Evolutionary conservation across 2,113 vertebrate genomes (phyloP), one percentile per base, ranked within the genome.

Genomic region (Colinus virginianus): DNA sequence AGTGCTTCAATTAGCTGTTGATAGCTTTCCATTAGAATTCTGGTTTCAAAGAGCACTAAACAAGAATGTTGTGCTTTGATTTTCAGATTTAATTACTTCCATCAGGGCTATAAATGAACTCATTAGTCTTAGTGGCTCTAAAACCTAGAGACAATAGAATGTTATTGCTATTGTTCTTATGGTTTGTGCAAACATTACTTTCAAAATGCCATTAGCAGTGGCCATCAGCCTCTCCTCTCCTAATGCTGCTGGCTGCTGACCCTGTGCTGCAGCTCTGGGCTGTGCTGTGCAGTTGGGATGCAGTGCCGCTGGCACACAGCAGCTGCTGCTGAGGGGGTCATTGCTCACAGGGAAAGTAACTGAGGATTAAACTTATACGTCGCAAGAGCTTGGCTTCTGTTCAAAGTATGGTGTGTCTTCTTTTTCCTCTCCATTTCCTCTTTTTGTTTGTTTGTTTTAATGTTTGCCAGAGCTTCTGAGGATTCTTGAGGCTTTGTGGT

Each of bases 21-120:
- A 97, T 97, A 91, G 96, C 91, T 91, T 97, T 95, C 95, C 97
- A 97, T 97, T 97, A 97, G 94, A 97, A 97, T 97, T 97, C 95
- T 93, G 95, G 96, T 97, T 97, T 97, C 95, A 97, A 95, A 97
- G 96, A 97, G 95, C 96, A 97, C 97, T 97, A 97, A 97, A 97
- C 96, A 97, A 97, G 95, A 97, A 97, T 96, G 94, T 97, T 96
- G 95, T 96, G 96, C 96, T 97, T 97, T 97, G 96, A 97, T 97
- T 97, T 97, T 96, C 96, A 97, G 95, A 96, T 98, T 98, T 98
- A 98, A 98, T 98, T 98, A 98, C 98, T 98, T 98, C 98, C 97
- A 98, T 97, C 97, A 98, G 97, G 98, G 97, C 98, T 97, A 97
- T 98, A 98, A 98, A 98, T 98, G 98, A 98, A 98, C 98, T 98